These are phyloP conservation scores for Neofelis nebulosa DNA, from an alignment of 2,113 vertebrate species.

Conservation along the genomic window DNA sequence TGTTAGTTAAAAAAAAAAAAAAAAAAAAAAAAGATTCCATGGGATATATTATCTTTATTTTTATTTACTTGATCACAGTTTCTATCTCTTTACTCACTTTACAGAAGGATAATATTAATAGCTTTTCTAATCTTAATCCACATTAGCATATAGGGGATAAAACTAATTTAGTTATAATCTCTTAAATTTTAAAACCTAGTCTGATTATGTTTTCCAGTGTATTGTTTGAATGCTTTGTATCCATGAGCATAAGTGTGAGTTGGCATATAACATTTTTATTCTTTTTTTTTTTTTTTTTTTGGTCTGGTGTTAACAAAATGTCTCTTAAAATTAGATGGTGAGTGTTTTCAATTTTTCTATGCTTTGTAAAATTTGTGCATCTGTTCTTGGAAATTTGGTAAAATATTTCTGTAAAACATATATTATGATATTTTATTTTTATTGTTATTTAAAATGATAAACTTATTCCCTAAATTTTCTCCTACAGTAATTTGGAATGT, in stretches of 20 bases:
- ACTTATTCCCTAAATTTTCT: background rate
- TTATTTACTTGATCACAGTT: background rate
- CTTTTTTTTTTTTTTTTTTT: background rate
- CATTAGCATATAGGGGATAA: background rate
- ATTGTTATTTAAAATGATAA: background rate
- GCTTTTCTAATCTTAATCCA: background rate
- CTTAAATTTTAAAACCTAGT: background rate
- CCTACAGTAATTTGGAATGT: background rate
- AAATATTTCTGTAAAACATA: background rate
- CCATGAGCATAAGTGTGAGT: background rate
- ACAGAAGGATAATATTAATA: background rate
- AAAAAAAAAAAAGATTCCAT: background rate
- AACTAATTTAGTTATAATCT: background rate
- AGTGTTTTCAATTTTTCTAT: background rate
- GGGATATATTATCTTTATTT: background rate
- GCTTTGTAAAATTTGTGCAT: background rate
- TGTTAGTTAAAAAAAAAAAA: background rate
- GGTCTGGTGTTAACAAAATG: background rate
- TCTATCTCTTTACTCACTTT: background rate
- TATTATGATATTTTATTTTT: background rate
- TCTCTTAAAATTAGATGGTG: background rate
- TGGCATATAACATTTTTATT: background rate
- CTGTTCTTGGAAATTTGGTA: background rate
- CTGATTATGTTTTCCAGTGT: background rate
- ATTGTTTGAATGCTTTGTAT: background rate